Evolutionary conservation across 2,888 invertebrate genomes (phyloP), one percentile per base, ranked within the genome.

Genomic region (Charanyca ferruginea): DNA sequence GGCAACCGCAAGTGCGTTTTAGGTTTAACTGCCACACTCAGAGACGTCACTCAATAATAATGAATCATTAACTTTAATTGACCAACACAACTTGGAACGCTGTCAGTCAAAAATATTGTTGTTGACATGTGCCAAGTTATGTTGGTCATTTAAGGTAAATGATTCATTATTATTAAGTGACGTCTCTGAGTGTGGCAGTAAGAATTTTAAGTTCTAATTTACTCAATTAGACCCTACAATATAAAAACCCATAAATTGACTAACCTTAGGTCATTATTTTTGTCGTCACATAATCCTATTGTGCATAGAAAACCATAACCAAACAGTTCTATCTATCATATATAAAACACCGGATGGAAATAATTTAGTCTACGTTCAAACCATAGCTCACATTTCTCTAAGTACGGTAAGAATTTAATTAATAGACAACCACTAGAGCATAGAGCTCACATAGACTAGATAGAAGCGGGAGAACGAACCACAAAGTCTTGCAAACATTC

Each of bases 391-490:
- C 47, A 61, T 53, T 71, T 35, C 57, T 62, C 16, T 61, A 74
- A 54, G 44, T 35, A 66, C 23, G 42, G 32, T 54, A 76, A 71
- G 74, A 76, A 74, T 71, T 76, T 76, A 74, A 74, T 74, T 74
- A 76, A 61, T 58, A 54, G 42, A 59, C 55, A 55, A 54, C 58
- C 58, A 55, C 66, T 44, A 47, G 22, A 57, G 35, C 60, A 25
- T 35, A 69, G 45, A 54, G 49, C 54, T 64, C 35, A 22, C 41
- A 74, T 41, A 57, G 65, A 49, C 69, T 48, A 75, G 23, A 42
- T 69, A 60, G 63, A 58, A 28, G 35, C 69, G 25, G 53, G 28
- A 74, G 54, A 38, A 22, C 47, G 38, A 71, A n/a, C 53, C 64
- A 41, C 69, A 72, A 44, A 68, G 63, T 54, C 76, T 70, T 44